These are phyloP conservation scores for Acleris cristana DNA, from an alignment of 2,888 invertebrate genomes.

Conservation along the genomic window DNA sequence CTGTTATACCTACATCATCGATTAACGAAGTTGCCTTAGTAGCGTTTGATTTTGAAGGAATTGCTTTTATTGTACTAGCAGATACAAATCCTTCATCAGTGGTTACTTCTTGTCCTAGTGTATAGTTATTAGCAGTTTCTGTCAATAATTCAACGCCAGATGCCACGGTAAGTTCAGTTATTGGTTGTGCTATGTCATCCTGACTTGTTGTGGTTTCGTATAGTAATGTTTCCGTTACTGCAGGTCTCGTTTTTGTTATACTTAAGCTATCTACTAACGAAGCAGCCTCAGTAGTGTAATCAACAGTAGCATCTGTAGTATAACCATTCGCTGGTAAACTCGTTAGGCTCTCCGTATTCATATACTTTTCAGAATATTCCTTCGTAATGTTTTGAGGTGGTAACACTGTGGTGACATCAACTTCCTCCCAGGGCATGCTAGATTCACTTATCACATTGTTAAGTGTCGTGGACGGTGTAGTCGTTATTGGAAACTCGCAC, in stretches of 20 bases:
- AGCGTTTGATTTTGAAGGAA: no score
- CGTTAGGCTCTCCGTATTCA: slow-evolving; percentile 25
- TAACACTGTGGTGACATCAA: slow-evolving; percentile 24
- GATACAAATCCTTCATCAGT: no score
- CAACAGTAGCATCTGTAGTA: slow-evolving; percentile 18
- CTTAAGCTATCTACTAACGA: neutral
- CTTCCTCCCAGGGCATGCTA: slow-evolving; percentile 23
- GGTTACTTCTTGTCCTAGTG: no score
- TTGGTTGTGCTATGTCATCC: neutral
- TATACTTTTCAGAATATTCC: slow-evolving; percentile 35
- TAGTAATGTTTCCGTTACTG: neutral
- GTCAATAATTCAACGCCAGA: neutral
- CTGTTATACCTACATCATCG: no score
- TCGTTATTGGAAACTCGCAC: slow-evolving; percentile 62
- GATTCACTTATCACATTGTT: slow-evolving; percentile 44
- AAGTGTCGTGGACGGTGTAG: slow-evolving; percentile 43
- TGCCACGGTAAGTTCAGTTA: neutral
- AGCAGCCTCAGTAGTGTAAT: slow-evolving; percentile 1
- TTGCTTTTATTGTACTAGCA: no score
- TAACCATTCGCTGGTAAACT: slow-evolving; percentile 11
- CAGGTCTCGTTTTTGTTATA: neutral
- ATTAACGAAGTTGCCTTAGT: no score
- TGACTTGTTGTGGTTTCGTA: neutral
- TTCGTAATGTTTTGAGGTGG: slow-evolving; percentile 14
- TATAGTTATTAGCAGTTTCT: neutral